Evolutionary conservation across 2,888 invertebrate species (phyloP).

Genomic region (Polyommatus icarus): DNA sequence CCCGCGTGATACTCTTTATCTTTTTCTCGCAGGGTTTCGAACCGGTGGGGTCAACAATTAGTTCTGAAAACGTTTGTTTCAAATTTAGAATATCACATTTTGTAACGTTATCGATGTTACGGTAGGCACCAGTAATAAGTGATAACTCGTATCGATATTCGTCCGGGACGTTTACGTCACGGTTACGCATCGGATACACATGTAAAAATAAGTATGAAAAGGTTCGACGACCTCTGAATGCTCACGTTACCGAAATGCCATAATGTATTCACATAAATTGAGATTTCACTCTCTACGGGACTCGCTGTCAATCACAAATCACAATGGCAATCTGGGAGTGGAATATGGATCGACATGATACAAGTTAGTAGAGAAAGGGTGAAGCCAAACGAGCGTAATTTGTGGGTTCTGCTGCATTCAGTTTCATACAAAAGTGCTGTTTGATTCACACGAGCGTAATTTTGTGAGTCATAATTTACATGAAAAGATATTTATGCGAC

Average conservation of each 20-base stretch:
- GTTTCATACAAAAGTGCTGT: too few species aligned
- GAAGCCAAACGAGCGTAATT: too few species aligned
- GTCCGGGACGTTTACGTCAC: constrained; percentile 1
- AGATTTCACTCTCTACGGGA: constrained; percentile 35
- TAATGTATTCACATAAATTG: constrained; percentile 37
- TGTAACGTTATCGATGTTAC: constrained; percentile 7
- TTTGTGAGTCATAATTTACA: too few species aligned
- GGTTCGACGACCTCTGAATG: constrained; percentile 35
- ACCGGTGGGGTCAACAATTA: not conserved
- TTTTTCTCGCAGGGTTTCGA: not conserved
- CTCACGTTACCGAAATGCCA: constrained; percentile 35
- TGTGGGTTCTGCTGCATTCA: too few species aligned
- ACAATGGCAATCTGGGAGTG: not conserved
- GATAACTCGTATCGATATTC: not conserved
- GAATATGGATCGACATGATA: too few species aligned
- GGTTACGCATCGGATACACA: constrained; percentile 16
- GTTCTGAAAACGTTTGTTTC: not conserved
- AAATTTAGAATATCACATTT: not conserved
- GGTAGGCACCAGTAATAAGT: not conserved
- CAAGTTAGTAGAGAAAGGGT: too few species aligned
- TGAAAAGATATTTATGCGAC: too few species aligned
- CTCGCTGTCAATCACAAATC: not conserved
- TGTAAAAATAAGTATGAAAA: constrained; percentile 31
- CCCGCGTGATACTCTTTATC: not conserved
- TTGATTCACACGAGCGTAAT: too few species aligned